Evolutionary conservation across 2,797 vertebrate genomes (phyloP).

Genomic region (Neosilurus mollespiculum): DNA sequence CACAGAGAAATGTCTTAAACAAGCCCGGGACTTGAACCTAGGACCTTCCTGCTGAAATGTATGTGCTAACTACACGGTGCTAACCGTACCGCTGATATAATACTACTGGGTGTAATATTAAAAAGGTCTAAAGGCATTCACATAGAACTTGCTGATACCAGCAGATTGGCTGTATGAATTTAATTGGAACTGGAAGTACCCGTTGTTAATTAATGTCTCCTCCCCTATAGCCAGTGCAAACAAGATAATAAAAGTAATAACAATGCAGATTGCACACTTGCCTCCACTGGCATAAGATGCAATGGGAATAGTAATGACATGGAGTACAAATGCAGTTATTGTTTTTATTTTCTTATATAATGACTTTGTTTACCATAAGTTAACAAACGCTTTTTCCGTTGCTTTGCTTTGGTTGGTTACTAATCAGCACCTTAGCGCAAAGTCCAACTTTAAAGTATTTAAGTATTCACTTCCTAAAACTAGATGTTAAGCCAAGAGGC

Average conservation of each 20-base stretch:
- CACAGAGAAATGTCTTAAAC: too few relatives aligned
- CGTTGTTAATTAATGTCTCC: slow-evolving; percentile 11
- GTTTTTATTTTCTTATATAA: background rate
- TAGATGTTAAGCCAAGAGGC: background rate
- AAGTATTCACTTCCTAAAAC: background rate
- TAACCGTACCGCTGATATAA: background rate
- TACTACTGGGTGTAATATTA: background rate
- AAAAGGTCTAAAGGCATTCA: background rate
- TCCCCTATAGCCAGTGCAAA: slow-evolving; percentile 9
- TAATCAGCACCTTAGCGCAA: background rate
- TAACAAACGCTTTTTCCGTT: background rate
- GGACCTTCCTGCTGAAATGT: too few relatives aligned
- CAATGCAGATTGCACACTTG: slow-evolving; percentile 23
- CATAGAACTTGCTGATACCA: background rate
- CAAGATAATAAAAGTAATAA: slow-evolving; percentile 35
- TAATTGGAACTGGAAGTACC: background rate
- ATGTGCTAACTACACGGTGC: too few relatives aligned
- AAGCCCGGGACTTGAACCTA: too few relatives aligned
- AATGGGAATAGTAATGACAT: slow-evolving; percentile 14
- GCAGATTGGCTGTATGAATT: background rate
- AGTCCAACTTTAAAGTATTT: background rate
- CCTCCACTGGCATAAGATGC: slow-evolving; percentile 11
- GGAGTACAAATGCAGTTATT: background rate
- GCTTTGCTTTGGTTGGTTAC: background rate
- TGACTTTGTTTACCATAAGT: background rate